These are phyloP conservation scores for Anolis carolinensis DNA, from an alignment of 2,113 vertebrate species.

Conservation along the genomic window DNA sequence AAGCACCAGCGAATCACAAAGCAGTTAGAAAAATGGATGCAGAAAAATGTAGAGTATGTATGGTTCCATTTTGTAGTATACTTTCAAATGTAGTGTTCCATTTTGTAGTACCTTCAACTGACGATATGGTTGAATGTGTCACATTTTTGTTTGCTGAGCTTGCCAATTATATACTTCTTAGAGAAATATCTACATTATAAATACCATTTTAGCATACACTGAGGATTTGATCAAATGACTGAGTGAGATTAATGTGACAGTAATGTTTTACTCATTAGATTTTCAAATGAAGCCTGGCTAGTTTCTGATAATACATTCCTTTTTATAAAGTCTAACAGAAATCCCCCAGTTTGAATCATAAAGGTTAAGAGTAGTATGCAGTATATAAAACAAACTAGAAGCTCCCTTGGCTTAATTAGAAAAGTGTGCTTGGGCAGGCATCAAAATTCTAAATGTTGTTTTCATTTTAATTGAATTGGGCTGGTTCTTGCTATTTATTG, in stretches of 20 bases:
- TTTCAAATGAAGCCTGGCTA: neutral
- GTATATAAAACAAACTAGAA: neutral
- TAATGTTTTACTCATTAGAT: neutral
- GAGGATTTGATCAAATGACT: neutral
- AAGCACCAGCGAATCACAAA: slow-evolving; percentile 91
- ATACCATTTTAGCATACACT: neutral
- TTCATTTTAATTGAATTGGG: neutral
- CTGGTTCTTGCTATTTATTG: neutral
- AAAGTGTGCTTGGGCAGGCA: neutral
- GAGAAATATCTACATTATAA: neutral
- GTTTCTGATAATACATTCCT: neutral
- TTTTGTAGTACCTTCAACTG: neutral
- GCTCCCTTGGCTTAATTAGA: neutral
- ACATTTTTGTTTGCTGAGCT: neutral
- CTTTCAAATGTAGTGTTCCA: neutral
- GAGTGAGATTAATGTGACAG: neutral
- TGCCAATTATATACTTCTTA: slow-evolving; percentile 13
- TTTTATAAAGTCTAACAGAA: neutral
- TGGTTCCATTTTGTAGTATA: neutral
- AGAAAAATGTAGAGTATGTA: slow-evolving; percentile 86
- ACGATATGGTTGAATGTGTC: neutral
- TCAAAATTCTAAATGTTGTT: neutral
- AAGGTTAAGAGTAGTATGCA: neutral
- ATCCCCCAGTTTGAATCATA: neutral
- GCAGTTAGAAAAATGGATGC: slow-evolving; percentile 95